Evolutionary conservation across 2,888 invertebrate genomes (phyloP), one percentile per base, ranked within the genome.

Genomic region (Euzetes globulus): DNA sequence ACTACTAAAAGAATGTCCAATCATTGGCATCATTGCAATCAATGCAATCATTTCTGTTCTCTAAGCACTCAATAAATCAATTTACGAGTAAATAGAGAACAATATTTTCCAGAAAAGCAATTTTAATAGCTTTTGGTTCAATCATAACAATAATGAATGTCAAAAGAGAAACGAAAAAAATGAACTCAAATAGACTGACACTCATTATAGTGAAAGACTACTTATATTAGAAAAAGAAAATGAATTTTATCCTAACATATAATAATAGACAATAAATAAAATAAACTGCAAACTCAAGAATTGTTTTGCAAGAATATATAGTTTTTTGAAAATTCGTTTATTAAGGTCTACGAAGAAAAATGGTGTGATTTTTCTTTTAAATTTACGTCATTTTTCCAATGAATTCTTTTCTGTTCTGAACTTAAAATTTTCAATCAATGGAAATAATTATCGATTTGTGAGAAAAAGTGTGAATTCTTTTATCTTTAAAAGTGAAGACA

Each of bases 1-100:
- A 60, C 33, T 33, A 15, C 60, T 15, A 60, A 60, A 22, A 58
- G 58, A 60, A 29, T 60, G 29, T 60, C 29, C 33, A 60, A 27
- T 55, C 55, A 55, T 22, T 55, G 22, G 22, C 19, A 41, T 52
- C 22, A 52, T 52, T 52, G 22, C 22, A 52, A 29, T 27, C 60
- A 29, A 60, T 33, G 60, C 27, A 60, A 60, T 60, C 33, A 60
- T 33, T 55, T 60, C 58, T 22, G 27, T 27, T 27, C 22, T 63
- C 22, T 3, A 17, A 41, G 68, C 45, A 41, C 19, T 41, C 68
- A 41, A 41, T 68, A 68, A 68, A 68, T 68, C 41, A 68, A 68
- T 68, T 68, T 11, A 41, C n/a, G 22, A 22, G 25, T 22, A 55
- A 19, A 55, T 55, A 22, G 55, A 55, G 55, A 4, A 55, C 55